Base-by-base conservation (phyloP, 2,113 vertebrate genomes). In the Cercopithecus mona region DNA sequence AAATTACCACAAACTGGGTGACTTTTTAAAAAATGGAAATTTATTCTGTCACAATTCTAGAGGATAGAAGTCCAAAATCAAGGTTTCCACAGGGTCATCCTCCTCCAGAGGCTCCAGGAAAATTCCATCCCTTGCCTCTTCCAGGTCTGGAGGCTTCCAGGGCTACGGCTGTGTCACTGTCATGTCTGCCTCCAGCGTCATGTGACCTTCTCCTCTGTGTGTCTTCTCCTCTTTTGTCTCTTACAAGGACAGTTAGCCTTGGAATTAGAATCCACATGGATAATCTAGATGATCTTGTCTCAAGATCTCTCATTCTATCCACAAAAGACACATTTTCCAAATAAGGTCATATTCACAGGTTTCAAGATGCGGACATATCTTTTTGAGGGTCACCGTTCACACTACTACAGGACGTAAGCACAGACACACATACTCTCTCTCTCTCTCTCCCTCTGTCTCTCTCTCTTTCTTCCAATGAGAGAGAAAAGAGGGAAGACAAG, bases 31-130 rank as follows among this genome's bases (percentile, higher is more conserved):
- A 84, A 55, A 13, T 5, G 72, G 14, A 94, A 72, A 48, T 38
- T 18, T 57, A 79, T 73, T 72, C 45, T 38, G 30, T 79, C 66
- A 66, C 25, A 73, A 76, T 32, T 38, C 35, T 64, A 38, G 52
- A 91, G 4, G 9, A 20, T 6, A 64, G 1, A 80, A 88, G 8
- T 27, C 64, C 32, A 17, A 48, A 79, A 22, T 90, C 40, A 79
- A 48, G 55, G 3, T n/a, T 2, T 43, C 2, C 2, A 1, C 3
- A 79, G 2, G 8, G 12, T 1, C 38, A 25, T 14, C 7, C 8
- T 61, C 6, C 14, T 48, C 17, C 8, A 12, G 20, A n/a, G 5
- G 2, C 18, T 70, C 9, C 38, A 52, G 16, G 22, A 22, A 4
- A 12, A 76, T 38, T 70, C 20, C 72, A 3, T 18, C 55, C 12